Conservation (phyloP, 2,888 invertebrate genomes). For the Caenorhabditis angaria region DNA sequence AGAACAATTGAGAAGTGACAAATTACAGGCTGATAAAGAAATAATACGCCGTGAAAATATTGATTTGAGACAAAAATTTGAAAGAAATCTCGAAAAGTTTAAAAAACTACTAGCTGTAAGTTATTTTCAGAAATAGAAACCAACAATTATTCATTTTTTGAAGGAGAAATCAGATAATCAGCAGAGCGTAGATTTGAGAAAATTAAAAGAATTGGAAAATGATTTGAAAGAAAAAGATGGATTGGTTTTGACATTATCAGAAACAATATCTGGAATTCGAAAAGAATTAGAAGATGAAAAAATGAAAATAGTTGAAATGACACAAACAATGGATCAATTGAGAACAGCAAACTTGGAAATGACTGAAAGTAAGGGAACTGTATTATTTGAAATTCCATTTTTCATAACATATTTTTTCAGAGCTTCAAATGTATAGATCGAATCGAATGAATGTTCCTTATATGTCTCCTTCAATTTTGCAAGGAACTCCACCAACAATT, state of each 20-base stretch:
- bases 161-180: conserved; percentile 9
- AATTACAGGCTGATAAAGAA: conserved; percentile 13
- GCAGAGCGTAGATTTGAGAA: conserved; percentile 35
- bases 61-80: conserved; percentile 15
- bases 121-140: not conserved
- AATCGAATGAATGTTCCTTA: not conserved
- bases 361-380: not conserved
- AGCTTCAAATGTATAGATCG: conserved; percentile 4
- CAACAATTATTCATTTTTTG: not conserved
- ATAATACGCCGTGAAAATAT: not conserved
- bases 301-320: conserved; percentile 17
- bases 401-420: too few species aligned
- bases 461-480: not conserved
- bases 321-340: conserved; percentile 13
- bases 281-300: conserved; percentile 28
- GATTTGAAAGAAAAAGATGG: conserved; percentile 30
- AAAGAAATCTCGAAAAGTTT: conserved; percentile 5
- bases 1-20: conserved; percentile 24
- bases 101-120: not conserved
- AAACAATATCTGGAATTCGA: conserved; percentile 6
- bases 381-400: too few species aligned
- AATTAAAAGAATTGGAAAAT: conserved; percentile 26
- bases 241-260: conserved; percentile 16
- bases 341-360: not conserved
- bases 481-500: not conserved